Conservation (phyloP, 1,140 invertebrate species). For the Drosophila kepulauana region DNA sequence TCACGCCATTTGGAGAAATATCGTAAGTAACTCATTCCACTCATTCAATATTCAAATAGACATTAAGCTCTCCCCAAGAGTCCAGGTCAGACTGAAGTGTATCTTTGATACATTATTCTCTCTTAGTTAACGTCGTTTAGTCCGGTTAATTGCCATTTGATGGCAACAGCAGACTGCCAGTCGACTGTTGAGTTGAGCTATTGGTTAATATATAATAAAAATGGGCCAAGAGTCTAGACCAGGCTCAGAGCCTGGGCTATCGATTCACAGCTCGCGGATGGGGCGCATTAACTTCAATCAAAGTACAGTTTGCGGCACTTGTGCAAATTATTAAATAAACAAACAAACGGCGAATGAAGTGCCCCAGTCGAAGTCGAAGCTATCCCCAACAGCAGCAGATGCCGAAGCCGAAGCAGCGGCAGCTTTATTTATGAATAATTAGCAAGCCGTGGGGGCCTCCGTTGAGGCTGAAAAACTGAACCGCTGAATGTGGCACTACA, state of each 20-base stretch:
- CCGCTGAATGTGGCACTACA: conserved; percentile 64
- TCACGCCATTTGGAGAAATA: conserved; percentile 99
- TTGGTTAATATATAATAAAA: conserved; percentile 16
- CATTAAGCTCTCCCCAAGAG: background rate
- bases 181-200: background rate
- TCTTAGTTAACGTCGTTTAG: conserved; percentile 21
- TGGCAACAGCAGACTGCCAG: conserved; percentile 12
- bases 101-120: conserved; percentile 21
- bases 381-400: conserved; percentile 1
- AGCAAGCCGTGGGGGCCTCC: conserved; percentile 60
- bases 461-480: conserved; percentile 42
- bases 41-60: conserved; percentile 20
- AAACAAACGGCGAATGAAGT: conserved; percentile 61
- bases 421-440: conserved; percentile 84
- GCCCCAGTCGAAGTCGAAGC: conserved; percentile 16
- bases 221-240: conserved; percentile 27
- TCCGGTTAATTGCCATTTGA: conserved; percentile 46
- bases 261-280: conserved; percentile 22
- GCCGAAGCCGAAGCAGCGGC: conserved; percentile 1
- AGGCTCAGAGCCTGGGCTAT: background rate
- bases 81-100: conserved; percentile 4
- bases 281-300: conserved; percentile 79
- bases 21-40: conserved; percentile 87
- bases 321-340: conserved; percentile 80
- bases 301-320: conserved; percentile 79